Percentiles rank a stretch among this genome's conserved stretches.
phyloP scores from a whole-genome alignment of 53 echinoderm and acorn worm species.

The Hippasteria phrygiana region DNA sequence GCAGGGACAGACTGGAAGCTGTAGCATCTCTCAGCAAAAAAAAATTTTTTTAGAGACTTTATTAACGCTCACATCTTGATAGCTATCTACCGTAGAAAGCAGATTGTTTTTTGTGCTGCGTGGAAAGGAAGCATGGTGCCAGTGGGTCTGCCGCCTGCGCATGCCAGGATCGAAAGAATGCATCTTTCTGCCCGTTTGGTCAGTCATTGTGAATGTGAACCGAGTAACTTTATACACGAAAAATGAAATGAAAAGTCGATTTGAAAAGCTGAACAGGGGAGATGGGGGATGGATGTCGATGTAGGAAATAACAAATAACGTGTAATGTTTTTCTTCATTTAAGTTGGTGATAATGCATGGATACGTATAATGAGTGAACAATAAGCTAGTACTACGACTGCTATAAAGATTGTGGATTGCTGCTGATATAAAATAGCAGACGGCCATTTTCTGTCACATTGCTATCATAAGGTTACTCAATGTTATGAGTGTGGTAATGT shows the following conservation, averaged over 20 bases:
- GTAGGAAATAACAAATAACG: background rate
- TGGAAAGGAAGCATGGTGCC: constrained; percentile 44
- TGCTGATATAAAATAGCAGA: too few relatives aligned
- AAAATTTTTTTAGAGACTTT: background rate
- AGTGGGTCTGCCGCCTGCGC: constrained; percentile 63
- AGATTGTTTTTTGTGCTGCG: background rate
- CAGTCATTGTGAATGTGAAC: background rate
- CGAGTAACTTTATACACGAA: constrained; percentile 32
- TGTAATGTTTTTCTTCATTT: background rate
- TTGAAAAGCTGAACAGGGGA: background rate
- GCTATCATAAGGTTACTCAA: too few relatives aligned
- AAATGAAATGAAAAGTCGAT: constrained; percentile 42
- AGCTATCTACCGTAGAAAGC: constrained; percentile 43
- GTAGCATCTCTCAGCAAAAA: background rate
- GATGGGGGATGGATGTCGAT: background rate
- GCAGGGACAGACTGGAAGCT: background rate
- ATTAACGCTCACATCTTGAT: background rate
- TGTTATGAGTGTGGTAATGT: too few relatives aligned
- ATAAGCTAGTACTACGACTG: too few relatives aligned
- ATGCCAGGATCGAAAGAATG: constrained; percentile 41
- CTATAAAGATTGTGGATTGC: too few relatives aligned
- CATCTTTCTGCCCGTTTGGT: constrained; percentile 27
- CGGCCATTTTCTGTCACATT: too few relatives aligned
- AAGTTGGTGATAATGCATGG: too few relatives aligned
- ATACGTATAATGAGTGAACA: too few relatives aligned